Percentiles rank a stretch among this genome's conserved stretches.
These are phyloP conservation scores for Drosophila neocordata DNA, from an alignment of 1,140 invertebrate genomes.

Conservation along the genomic window DNA sequence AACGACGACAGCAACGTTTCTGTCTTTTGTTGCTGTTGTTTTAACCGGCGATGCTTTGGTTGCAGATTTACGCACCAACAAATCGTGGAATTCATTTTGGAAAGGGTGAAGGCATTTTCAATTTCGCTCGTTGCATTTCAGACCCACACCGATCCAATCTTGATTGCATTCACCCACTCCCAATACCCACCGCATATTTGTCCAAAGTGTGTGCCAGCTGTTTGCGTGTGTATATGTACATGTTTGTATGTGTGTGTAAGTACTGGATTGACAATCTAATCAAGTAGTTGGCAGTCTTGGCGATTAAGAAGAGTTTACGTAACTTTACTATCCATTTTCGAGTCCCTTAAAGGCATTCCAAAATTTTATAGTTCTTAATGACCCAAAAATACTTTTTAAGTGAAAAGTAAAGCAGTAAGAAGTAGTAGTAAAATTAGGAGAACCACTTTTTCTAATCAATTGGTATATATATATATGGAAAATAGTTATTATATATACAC, in stretches of 20 bases:
- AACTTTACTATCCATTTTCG: not conserved
- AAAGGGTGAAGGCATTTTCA: conserved; percentile 30
- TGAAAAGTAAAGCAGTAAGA: no score
- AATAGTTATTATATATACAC: no score
- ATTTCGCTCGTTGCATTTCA: conserved; percentile 42
- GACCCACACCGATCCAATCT: conserved; percentile 26
- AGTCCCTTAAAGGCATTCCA: not conserved
- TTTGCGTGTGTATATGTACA: not conserved
- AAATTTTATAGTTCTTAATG: no score
- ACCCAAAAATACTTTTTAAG: no score
- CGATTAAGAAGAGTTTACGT: not conserved
- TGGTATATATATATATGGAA: no score
- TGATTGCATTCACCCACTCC: conserved; percentile 54
- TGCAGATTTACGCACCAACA: conserved; percentile 78
- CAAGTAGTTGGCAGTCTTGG: not conserved
- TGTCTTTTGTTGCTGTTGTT: conserved; percentile 53
- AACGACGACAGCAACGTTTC: conserved; percentile 25
- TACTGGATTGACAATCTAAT: not conserved
- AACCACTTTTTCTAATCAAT: no score
- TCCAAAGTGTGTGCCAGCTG: not conserved
- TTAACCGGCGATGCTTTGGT: conserved; percentile 70
- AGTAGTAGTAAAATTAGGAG: no score
- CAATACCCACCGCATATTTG: conserved; percentile 10
- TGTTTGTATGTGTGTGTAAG: not conserved
- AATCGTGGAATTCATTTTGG: conserved; percentile 73